A percentile compares a stretch with the other conserved stretches of the same genome.
phyloP scores from a whole-genome alignment of 1,140 invertebrate genomes.

The Drosophila ercepeae region DNA sequence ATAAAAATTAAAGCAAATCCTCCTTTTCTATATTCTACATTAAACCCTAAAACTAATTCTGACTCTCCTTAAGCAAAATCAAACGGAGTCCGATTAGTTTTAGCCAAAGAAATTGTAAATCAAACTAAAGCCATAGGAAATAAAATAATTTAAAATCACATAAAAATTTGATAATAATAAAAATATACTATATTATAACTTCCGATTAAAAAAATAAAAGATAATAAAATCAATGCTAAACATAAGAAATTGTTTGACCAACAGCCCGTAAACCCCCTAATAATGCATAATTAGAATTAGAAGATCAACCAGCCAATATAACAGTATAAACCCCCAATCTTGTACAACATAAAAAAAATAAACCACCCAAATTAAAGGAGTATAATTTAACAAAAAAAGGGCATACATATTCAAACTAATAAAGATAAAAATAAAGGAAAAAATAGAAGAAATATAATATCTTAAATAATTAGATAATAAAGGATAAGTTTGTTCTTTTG shows the following conservation, averaged over 20 bases:
- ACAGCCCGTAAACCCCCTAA: slow-evolving; percentile 87
- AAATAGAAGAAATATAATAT: too few relatives aligned
- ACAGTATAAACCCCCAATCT: slow-evolving; percentile 85
- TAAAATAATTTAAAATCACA: slow-evolving; percentile 85
- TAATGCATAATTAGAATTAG: slow-evolving; percentile 88
- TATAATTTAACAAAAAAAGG: slow-evolving; percentile 83
- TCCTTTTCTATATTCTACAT: slow-evolving; percentile 1
- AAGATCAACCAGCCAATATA: slow-evolving; percentile 86
- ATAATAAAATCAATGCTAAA: slow-evolving; percentile 65
- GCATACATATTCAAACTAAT: too few relatives aligned
- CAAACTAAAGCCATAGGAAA: slow-evolving; percentile 85
- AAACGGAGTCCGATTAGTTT: slow-evolving; percentile 90
- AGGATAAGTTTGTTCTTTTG: too few relatives aligned
- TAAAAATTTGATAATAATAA: slow-evolving; percentile 81
- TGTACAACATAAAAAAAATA: slow-evolving; percentile 67
- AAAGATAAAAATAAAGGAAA: too few relatives aligned
- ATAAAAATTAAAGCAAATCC: slow-evolving; percentile 1
- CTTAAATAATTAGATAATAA: too few relatives aligned
- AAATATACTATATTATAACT: slow-evolving; percentile 61
- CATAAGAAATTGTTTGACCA: slow-evolving; percentile 86
- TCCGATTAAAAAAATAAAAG: slow-evolving; percentile 65
- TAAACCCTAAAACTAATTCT: neutral
- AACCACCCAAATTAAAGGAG: slow-evolving; percentile 80
- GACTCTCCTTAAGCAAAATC: slow-evolving; percentile 86
- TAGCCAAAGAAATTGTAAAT: slow-evolving; percentile 86